Evolutionary conservation across 2,797 vertebrate genomes (phyloP), one percentile per base, ranked within the genome.

Genomic region (Micromesistius poutassou): DNA sequence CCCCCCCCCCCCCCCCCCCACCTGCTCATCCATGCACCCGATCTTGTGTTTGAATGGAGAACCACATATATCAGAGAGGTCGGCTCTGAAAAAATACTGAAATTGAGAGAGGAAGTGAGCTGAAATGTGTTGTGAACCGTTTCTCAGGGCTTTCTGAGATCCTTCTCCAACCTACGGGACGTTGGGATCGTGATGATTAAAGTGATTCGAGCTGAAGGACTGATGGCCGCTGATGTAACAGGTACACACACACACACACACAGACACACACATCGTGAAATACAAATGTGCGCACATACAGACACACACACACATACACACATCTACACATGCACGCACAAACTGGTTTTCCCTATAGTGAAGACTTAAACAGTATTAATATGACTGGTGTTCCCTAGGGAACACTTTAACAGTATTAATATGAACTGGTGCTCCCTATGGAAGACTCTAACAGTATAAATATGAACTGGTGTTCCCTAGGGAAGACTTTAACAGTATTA

Each of bases 201-300:
- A 92, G 95, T 98, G 86, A 91, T 97, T 90, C 91, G 95, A 87
- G 97, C 97, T 3, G 97, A 98, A 88, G 96, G 96, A 5, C 93
- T 99, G 86, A 96, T 97, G 96, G 96, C 94, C 74, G 97, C 97
- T 72, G 97, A 99, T 77, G 96, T 98, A 62, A 98, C 91, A 80
- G 97, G 97, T 96, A 93, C 94, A 86, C 36, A 76, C 4, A n/a
- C 22, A 9, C 50, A 0, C 36, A 38, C 36, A 38, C 36, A 38
- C 36, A 8, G 7, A 38, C 36, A 38, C 36, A 38, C 36, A 38
- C 9, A 38, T 0, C 5, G 33, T 7, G 33, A 35, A 5, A 35
- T 7, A 35, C 4, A 35, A 35, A 35, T 35, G 33, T 6, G 0
- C 33, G 33, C 33, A 35, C 5, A 35, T 5, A 33, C 31, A n/a